phyloP scores from a whole-genome alignment of 2,797 vertebrate genomes.

The Microchirus variegatus region DNA sequence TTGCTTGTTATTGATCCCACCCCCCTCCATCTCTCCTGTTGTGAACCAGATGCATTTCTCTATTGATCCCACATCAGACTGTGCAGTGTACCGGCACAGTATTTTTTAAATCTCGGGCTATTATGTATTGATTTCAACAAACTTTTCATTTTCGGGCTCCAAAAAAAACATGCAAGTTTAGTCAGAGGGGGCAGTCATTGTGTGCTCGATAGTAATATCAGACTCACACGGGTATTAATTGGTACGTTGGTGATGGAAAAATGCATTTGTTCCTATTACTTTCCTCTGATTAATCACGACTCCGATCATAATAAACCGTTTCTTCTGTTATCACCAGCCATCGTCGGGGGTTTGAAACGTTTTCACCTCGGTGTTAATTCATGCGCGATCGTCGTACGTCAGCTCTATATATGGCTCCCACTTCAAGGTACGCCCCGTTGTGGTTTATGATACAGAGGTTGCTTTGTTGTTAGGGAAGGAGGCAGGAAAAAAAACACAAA shows the following conservation, averaged over 20 bases:
- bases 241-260: conserved; percentile 55
- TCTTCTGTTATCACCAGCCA: conserved; percentile 53
- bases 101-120: conserved; percentile 79
- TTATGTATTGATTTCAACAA: conserved; percentile 82
- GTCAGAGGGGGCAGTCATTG: conserved; percentile 59
- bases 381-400: conserved; percentile 71
- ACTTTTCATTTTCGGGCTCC: conserved; percentile 74
- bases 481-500: conserved; percentile 19
- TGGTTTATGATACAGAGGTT: conserved; percentile 71
- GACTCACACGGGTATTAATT: conserved; percentile 62
- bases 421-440: conserved; percentile 79
- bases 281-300: conserved; percentile 45
- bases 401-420: conserved; percentile 76
- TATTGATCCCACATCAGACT: conserved; percentile 79
- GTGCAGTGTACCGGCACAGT: conserved; percentile 77
- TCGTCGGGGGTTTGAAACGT: conserved; percentile 62
- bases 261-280: conserved; percentile 67
- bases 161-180: conserved; percentile 73
- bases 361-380: conserved; percentile 59
- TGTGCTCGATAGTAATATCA: conserved; percentile 57
- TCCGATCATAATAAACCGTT: too few relatives aligned
- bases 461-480: conserved; percentile 76
- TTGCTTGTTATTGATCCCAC: conserved; percentile 83
- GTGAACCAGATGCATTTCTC: conserved; percentile 79
- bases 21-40: conserved; percentile 69